Percentiles rank a stretch among this genome's conserved stretches.
These are phyloP conservation scores for Gymnocypris eckloni DNA, from an alignment of 2,797 vertebrate genomes.

Conservation along the genomic window DNA sequence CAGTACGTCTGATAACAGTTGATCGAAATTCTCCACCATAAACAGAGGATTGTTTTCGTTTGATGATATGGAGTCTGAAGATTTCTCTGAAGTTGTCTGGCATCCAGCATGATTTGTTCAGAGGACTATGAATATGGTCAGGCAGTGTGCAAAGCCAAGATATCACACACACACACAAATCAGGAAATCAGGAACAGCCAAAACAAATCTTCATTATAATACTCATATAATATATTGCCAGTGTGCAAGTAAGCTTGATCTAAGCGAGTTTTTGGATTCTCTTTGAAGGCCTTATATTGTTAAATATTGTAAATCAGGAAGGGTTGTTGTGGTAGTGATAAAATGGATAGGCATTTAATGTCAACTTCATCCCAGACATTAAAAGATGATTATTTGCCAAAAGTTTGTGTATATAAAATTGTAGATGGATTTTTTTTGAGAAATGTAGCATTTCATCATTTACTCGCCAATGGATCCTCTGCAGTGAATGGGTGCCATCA, in stretches of 20 bases:
- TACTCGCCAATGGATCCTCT: background rate
- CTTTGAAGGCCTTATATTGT: background rate
- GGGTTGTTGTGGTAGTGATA: background rate
- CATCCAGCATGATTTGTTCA: background rate
- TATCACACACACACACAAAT: background rate
- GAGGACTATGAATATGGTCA: background rate
- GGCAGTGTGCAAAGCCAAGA: background rate
- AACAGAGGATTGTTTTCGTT: constrained; percentile 43
- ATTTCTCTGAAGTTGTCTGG: constrained; percentile 18
- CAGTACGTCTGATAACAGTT: constrained; percentile 28
- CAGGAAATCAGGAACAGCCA: background rate
- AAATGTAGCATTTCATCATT: background rate
- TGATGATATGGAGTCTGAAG: constrained; percentile 28
- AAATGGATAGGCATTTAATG: background rate
- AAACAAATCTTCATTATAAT: constrained; percentile 1
- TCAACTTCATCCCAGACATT: background rate
- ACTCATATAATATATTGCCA: background rate
- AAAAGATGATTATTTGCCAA: background rate
- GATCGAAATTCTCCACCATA: constrained; percentile 17
- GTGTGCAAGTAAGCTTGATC: background rate
- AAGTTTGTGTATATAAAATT: background rate
- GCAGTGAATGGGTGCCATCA: background rate
- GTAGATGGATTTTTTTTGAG: background rate
- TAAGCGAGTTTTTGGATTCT: background rate
- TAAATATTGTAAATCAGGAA: background rate